Evolutionary conservation across 2,888 invertebrate species (phyloP), one percentile per base, ranked within the genome.

Genomic region (Parochlus steinenii): DNA sequence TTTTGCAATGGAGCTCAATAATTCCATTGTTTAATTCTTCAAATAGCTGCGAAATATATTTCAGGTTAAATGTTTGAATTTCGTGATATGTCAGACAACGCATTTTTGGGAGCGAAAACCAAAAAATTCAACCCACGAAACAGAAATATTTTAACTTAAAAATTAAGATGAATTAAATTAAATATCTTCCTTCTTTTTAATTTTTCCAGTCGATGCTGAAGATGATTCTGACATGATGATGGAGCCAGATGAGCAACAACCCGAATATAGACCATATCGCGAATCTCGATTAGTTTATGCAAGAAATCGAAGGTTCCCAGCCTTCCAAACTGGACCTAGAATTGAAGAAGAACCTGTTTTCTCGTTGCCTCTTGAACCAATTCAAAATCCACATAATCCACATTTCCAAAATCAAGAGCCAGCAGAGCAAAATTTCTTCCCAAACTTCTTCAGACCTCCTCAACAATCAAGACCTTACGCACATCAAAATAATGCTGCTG

Each of bases 351-450:
- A 16, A 16, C 17, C 3, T 3, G 5, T 15, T 16, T 6, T 5
- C 5, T 15, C 25, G 8, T 4, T 18, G 4, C 12, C 28, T 6
- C 17, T 17, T 8, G 30, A 29, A 11, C 30, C 17, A 11, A 19
- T 4, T 3, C 11, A n/a, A 15, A 17, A 22, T 20, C 6, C 19
- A 12, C 19, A 14, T 15, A 5, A 18, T 8, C 17, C 33, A 15
- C 54, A 55, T 37, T 50, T 52, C 16, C 33, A 33, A 24, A 34
- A 34, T 11, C 34, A 27, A 15, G 22, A 7, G 2, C 6, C 34
- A 38, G 56, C 58, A 2, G 57, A 59, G 12, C 77, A 79, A 49
- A 75, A 71, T 31, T 82, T 80, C 56, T 82, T 79, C 57, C 83
- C 83, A 0, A 70, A 80, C 1, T 85, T 79, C 50, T 78, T 75